These are phyloP conservation scores for Pterophyllum scalare DNA, from an alignment of 2,113 vertebrate species.

Conservation along the genomic window DNA sequence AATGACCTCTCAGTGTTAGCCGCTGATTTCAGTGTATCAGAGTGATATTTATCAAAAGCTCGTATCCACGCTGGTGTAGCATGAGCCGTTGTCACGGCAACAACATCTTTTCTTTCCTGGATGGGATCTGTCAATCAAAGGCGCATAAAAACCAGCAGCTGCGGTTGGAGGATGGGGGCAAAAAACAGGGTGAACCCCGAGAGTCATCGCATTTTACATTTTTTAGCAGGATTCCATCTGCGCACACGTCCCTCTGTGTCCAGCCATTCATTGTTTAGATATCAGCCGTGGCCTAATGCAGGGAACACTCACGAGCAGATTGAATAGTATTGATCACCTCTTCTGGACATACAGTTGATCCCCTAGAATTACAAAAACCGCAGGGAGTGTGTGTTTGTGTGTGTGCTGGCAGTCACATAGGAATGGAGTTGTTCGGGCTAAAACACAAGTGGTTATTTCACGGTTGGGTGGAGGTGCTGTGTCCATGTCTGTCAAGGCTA, in stretches of 20 bases:
- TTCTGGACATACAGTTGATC: constrained; percentile 54
- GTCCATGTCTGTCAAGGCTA: constrained; percentile 65
- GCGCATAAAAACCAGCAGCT: constrained; percentile 14
- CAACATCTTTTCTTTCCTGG: constrained; percentile 43
- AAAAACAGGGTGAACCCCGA: constrained; percentile 7
- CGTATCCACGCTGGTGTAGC: constrained; percentile 43
- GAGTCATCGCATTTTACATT: constrained; percentile 29
- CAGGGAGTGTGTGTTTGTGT: not conserved
- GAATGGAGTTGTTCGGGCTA: constrained; percentile 66
- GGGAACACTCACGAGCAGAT: constrained; percentile 59
- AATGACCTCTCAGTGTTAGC: constrained; percentile 45
- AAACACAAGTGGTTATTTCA: constrained; percentile 79
- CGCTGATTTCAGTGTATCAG: constrained; percentile 27
- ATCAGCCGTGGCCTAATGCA: constrained; percentile 30
- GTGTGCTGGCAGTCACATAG: constrained; percentile 50
- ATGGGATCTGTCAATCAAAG: constrained; percentile 46
- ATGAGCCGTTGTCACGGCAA: constrained; percentile 65
- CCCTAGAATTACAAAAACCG: constrained; percentile 36
- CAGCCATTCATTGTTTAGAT: constrained; percentile 57
- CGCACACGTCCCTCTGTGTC: constrained; percentile 33
- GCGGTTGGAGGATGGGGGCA: not conserved
- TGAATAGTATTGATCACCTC: constrained; percentile 78
- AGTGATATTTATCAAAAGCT: constrained; percentile 48
- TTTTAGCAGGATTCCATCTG: constrained; percentile 65
- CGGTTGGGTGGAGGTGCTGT: constrained; percentile 58